Percentiles rank a stretch among this genome's conserved stretches.
Conservation (phyloP, 1,140 invertebrate genomes). For the Aricia agestis region DNA sequence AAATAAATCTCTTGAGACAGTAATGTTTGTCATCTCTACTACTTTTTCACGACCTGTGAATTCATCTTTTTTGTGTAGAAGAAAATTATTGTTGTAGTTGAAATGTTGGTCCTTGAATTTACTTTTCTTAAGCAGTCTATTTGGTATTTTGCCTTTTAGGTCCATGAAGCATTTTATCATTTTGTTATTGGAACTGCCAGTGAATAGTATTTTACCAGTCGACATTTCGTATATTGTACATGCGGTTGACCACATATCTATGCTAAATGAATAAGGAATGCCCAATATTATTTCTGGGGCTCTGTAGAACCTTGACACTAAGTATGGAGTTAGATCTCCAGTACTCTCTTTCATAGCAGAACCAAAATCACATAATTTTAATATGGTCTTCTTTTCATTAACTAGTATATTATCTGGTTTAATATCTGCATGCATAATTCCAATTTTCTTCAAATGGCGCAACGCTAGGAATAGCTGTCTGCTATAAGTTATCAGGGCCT, state of each 20-base stretch:
- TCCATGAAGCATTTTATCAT: constrained; percentile 99
- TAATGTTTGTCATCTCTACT: constrained; percentile 92
- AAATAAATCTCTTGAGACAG: constrained; percentile 87
- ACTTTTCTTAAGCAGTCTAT: constrained; percentile 95
- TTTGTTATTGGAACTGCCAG: constrained; percentile 98
- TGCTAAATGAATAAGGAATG: constrained; percentile 95
- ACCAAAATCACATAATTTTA: constrained; percentile 99
- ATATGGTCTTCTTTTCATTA: constrained; percentile 96
- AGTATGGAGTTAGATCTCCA: constrained; percentile 95
- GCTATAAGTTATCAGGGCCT: constrained; percentile 97
- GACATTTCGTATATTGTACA: constrained; percentile 99
- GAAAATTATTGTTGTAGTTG: constrained; percentile 96
- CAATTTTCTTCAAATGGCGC: constrained; percentile 94
- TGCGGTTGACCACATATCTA: constrained; percentile 98
- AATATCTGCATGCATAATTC: constrained; percentile 98
- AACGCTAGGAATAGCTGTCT: constrained; percentile 96
- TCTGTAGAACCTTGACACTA: constrained; percentile 98
- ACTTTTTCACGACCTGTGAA: constrained; percentile 97
- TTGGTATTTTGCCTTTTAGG: constrained; percentile 95
- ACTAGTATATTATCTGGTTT: constrained; percentile 99
- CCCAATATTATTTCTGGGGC: constrained; percentile 99
- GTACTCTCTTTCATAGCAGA: constrained; percentile 97
- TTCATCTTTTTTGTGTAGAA: constrained; percentile 98
- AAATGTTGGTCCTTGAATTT: constrained; percentile 98
- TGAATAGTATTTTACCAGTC: constrained; percentile 98